A percentile compares a stretch with the other conserved stretches of the same genome.
Conservation (phyloP, 2,113 vertebrate species). For the Chloropsis hardwickii region DNA sequence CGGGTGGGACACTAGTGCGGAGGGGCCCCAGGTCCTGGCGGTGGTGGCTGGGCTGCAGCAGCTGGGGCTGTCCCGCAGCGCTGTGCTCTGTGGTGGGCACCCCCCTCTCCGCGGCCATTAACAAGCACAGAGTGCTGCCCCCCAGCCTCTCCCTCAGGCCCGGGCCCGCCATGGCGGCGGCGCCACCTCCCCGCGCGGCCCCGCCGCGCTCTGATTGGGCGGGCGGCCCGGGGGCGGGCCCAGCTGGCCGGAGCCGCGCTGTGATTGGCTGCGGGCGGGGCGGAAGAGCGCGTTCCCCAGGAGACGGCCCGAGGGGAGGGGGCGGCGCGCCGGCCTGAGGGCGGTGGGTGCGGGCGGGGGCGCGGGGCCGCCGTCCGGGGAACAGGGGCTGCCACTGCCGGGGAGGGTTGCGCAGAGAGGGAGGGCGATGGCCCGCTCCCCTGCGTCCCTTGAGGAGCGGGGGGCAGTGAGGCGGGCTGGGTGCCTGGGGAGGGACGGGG, state of each 20-base stretch:
- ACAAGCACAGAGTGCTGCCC: fast-evolving
- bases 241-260: background rate
- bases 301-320: background rate
- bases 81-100: background rate
- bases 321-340: background rate
- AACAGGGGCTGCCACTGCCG: fast-evolving
- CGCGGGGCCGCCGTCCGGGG: background rate
- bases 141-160: no score
- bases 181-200: fast-evolving
- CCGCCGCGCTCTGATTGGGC: background rate
- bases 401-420: fast-evolving
- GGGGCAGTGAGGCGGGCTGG: background rate
- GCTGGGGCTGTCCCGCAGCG: fast-evolving
- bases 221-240: background rate
- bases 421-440: no score
- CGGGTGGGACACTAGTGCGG: fast-evolving
- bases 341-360: background rate
- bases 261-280: background rate
- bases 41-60: background rate
- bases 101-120: no score
- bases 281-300: constrained; percentile 37
- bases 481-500: no score
- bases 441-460: background rate
- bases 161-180: background rate
- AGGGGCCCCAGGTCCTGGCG: fast-evolving